Evolutionary conservation across 1,140 invertebrate genomes (phyloP).

Genomic region (Oryzaephilus surinamensis): DNA sequence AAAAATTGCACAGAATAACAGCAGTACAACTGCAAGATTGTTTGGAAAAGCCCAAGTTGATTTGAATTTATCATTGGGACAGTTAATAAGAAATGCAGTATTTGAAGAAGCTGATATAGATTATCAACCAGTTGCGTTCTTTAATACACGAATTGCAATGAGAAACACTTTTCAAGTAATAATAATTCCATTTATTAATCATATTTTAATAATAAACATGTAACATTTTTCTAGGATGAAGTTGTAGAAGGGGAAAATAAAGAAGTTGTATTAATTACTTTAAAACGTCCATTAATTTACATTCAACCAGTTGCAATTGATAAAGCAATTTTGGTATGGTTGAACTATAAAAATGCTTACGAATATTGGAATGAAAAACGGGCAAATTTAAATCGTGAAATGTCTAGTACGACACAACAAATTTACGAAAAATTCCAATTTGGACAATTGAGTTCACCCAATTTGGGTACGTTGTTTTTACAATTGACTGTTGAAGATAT

Average conservation of each 20-base stretch:
- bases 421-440: constrained; percentile 64
- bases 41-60: constrained; percentile 91
- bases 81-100: constrained; percentile 83
- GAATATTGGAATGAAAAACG: constrained; percentile 98
- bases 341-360: constrained; percentile 98
- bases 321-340: constrained; percentile 92
- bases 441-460: constrained; percentile 61
- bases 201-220: constrained; percentile 70
- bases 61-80: constrained; percentile 88
- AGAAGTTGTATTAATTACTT: constrained; percentile 85
- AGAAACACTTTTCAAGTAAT: constrained; percentile 31
- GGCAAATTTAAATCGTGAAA: constrained; percentile 76
- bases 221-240: constrained; percentile 59
- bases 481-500: constrained; percentile 94
- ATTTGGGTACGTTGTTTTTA: constrained; percentile 78
- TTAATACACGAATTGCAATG: constrained; percentile 80
- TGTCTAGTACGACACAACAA: constrained; percentile 71
- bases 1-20: constrained; percentile 40
- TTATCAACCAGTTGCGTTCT: constrained; percentile 94
- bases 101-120: constrained; percentile 96
- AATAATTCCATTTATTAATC: no score
- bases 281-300: constrained; percentile 86
- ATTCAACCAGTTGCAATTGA: constrained; percentile 93
- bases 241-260: constrained; percentile 81
- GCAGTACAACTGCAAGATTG: constrained; percentile 40